A percentile compares a stretch with the other conserved stretches of the same genome.
Conservation (phyloP, 1,140 invertebrate species). For the Limonius californicus region DNA sequence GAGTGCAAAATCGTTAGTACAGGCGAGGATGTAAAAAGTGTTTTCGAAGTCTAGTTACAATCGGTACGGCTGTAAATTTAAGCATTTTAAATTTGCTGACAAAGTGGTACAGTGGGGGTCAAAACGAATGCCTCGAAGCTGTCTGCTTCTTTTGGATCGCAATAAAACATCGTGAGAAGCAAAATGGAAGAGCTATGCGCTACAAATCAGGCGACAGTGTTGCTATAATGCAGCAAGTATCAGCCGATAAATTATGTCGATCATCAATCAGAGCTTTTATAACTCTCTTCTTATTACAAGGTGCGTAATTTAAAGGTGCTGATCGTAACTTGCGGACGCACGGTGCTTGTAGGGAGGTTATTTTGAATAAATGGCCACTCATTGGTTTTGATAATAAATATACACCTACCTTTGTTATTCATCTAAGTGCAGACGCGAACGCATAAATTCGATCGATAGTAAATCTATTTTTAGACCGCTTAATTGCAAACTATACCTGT, state of each 20-base stretch:
- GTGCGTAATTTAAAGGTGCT: neutral
- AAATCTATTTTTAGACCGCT: neutral
- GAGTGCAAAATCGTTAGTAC: no score
- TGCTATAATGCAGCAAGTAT: neutral
- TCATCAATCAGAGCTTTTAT: neutral
- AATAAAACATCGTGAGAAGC: neutral
- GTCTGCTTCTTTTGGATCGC: no score
- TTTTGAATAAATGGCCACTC: neutral
- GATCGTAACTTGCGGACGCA: neutral
- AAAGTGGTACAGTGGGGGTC: no score
- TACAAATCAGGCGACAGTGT: neutral
- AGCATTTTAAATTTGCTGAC: no score
- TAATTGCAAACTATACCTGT: slow-evolving; percentile 1
- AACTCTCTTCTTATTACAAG: neutral
- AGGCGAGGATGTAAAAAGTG: no score
- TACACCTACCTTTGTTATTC: neutral
- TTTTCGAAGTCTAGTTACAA: no score
- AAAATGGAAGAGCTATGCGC: neutral
- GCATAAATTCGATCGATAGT: neutral
- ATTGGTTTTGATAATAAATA: neutral
- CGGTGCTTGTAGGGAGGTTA: neutral
- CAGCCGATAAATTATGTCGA: neutral
- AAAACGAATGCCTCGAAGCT: no score
- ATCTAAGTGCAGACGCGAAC: neutral
- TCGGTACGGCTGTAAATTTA: no score